Base-by-base conservation (phyloP, 2,113 vertebrate species). In the Quiscalus mexicanus region DNA sequence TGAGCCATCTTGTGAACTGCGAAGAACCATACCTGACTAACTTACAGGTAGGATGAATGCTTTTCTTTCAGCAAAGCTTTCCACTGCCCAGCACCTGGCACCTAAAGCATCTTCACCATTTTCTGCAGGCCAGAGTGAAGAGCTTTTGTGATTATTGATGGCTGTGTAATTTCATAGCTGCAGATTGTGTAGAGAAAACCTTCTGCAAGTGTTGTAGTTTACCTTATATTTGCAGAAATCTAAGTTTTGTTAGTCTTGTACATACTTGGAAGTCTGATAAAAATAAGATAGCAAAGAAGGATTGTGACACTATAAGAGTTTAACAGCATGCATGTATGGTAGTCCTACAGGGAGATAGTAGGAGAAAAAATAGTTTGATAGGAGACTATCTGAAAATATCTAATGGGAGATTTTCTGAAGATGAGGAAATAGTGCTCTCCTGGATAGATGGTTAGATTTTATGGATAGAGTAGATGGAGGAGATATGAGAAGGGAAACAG, bases 1-100 rank as follows among this genome's bases (percentile, higher is more conserved):
- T 98, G 93, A 98, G 97, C 96, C 98, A 98, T 79, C 98, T 98
- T 84, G 97, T 98, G 45, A 98, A 97, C 91, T 98, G 98, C 19
- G 99, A 99, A 25, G 98, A 99, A 7, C 71, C 98, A 7, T 98
- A 97, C 56, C 42, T 98, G 84, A 93, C 95, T 64, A 98, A 97
- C 86, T 86, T 98, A 11, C 98, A 99, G 99, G 99, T 99, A 97
- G 87, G 85, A 63, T 71, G 52, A 50, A 14, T 63, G 8, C 59
- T 62, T 94, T 62, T n/a, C 20, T 56, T 82, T 74, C 53, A 87
- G 45, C 56, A 70, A 30, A 69, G 13, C 63, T 60, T 95, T 67
- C 27, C 10, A 7, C 22, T 79, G n/a, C 31, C 8, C 7, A 2
- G 25, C 27, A 55, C 35, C 42, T 74, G 53, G 31, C 55, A 63